Evolutionary conservation across 2,888 invertebrate species (phyloP), one percentile per base, ranked within the genome.

Genomic region (Eupithecia abbreviata): DNA sequence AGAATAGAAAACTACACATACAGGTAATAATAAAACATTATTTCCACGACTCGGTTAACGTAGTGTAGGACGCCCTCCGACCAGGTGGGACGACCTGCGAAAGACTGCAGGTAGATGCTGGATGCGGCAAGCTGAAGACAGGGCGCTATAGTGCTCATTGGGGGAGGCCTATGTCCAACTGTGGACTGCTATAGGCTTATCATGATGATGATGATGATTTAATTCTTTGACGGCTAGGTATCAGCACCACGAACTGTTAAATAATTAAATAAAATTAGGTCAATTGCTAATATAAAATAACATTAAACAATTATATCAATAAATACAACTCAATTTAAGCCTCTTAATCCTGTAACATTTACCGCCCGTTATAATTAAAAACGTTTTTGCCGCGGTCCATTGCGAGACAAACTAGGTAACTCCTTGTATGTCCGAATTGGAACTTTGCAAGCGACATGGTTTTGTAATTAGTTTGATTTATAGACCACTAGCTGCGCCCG

Each of bases 371-470:
- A 82, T 84, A 80, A 82, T 80, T 79, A 77, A 82, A 81, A 82
- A 76, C 72, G 72, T 85, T 86, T 85, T 86, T 85, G 82, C 83
- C 55, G 41, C 18, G 9, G 55, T 65, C 79, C 80, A 78, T 77
- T 80, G 76, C 67, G n/a, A 74, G 78, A 78, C 85, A 86, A 84
- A 85, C 73, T 85, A 80, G 83, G 81, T 69, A 81, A 82, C 85
- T 84, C 86, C 84, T 78, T 86, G 81, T 83, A 84, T 72, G 84
- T 84, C 81, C 79, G 83, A 83, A 83, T 84, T 86, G 76, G 80
- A 80, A 75, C 81, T 85, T 83, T 81, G 83, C 81, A 76, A 72
- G 85, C 81, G 83, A 84, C 87, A 84, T 83, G 82, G 51, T 72
- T 75, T 76, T 75, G 49, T 79, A 80, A 81, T 82, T 79, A 82